Evolutionary conservation across 1,140 invertebrate genomes (phyloP).

Genomic region (Brachionus manjavacas): DNA sequence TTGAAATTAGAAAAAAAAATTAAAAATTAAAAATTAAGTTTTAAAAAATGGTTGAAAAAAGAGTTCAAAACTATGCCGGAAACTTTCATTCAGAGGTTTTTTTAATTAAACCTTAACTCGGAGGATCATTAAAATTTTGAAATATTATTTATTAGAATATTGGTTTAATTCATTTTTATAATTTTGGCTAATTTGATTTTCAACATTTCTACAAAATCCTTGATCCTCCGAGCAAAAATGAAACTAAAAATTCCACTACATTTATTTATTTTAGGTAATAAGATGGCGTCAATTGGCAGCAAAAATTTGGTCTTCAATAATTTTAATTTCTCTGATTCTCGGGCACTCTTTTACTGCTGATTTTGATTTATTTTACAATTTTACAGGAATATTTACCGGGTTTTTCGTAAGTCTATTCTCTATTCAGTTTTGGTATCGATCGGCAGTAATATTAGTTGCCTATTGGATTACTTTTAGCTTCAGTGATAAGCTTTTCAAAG

Average conservation of each 20-base stretch:
- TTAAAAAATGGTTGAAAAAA: neutral
- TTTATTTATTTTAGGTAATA: neutral
- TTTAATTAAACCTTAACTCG: neutral
- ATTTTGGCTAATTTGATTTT: too few species aligned
- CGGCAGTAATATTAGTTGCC: neutral
- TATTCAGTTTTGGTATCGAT: neutral
- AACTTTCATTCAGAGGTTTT: neutral
- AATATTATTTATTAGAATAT: neutral
- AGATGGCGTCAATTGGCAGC: conserved; percentile 9
- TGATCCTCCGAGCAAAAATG: neutral
- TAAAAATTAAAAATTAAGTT: neutral
- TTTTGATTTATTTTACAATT: neutral
- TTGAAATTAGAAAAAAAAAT: neutral
- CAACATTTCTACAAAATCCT: too few species aligned
- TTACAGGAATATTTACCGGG: neutral
- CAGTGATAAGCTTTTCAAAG: neutral
- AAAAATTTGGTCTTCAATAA: neutral
- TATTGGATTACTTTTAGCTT: neutral
- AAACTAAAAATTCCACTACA: neutral
- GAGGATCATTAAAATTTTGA: neutral
- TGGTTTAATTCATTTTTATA: too few species aligned
- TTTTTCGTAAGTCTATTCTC: neutral
- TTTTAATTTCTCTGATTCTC: neutral
- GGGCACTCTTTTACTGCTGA: neutral
- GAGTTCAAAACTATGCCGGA: neutral